Conservation (phyloP, 2,888 invertebrate species). For the Microctonus hyperodae region DNA sequence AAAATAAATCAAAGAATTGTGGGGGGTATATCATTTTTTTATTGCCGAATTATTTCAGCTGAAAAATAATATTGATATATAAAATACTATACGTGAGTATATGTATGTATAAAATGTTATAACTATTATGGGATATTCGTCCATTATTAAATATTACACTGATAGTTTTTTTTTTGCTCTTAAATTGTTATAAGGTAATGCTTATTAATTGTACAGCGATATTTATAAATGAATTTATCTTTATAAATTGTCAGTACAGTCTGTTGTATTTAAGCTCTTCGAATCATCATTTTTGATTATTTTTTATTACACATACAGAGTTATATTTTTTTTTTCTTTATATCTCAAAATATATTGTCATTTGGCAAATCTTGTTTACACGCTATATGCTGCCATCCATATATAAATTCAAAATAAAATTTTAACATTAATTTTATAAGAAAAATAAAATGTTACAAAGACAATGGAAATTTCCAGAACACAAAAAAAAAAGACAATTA, state of each 20-base stretch:
- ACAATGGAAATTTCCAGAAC: background rate
- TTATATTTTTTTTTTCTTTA: background rate
- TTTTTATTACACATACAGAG: slow-evolving; percentile 34
- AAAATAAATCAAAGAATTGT: background rate
- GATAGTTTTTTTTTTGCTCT: slow-evolving; percentile 41
- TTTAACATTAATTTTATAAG: slow-evolving; percentile 25
- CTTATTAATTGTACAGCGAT: slow-evolving; percentile 41
- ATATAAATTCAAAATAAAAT: background rate
- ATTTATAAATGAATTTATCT: slow-evolving; percentile 45
- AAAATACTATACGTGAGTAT: slow-evolving; percentile 50
- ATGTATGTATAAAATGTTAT: slow-evolving; percentile 41
- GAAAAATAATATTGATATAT: slow-evolving; percentile 20
- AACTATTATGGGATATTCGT: slow-evolving; percentile 40
- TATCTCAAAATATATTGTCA: slow-evolving; percentile 3
- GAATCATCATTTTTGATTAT: slow-evolving; percentile 42
- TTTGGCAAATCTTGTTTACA: background rate
- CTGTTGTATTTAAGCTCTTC: slow-evolving; percentile 55
- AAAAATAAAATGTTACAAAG: slow-evolving; percentile 8
- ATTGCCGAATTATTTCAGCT: slow-evolving; percentile 1
- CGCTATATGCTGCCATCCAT: background rate
- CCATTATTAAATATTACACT: slow-evolving; percentile 49
- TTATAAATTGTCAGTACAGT: slow-evolving; percentile 54
- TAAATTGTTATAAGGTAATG: slow-evolving; percentile 37
- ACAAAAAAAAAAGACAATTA: background rate
- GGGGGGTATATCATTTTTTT: slow-evolving; percentile 2